A percentile compares a stretch with the other conserved stretches of the same genome.
Evolutionary conservation across 1,140 invertebrate species (phyloP).

Genomic region (Heliothis virescens): DNA sequence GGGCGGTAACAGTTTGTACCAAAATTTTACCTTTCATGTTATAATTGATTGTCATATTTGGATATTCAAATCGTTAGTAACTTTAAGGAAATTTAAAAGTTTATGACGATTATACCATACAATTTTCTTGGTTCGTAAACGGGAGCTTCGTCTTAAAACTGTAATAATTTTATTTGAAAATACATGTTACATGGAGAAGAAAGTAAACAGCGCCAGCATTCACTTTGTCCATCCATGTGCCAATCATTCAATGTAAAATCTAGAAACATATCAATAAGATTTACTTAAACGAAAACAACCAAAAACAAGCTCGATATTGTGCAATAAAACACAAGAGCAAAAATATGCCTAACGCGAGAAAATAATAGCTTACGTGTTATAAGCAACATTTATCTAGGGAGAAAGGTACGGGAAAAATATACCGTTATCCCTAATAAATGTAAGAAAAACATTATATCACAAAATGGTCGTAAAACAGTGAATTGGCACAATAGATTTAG

Average conservation of each 20-base stretch:
- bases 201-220: neutral
- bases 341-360: neutral
- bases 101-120: no score
- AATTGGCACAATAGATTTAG: conserved; percentile 58
- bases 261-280: neutral
- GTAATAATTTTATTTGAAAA: neutral
- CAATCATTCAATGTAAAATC: conserved; percentile 39
- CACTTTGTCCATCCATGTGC: conserved; percentile 38
- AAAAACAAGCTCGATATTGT: conserved; percentile 15
- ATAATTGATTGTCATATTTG: no score
- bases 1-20: no score
- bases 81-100: no score
- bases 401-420: neutral
- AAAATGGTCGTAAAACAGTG: conserved; percentile 23
- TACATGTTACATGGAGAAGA: no score
- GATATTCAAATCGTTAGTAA: no score
- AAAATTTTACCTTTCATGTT: no score
- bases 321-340: neutral
- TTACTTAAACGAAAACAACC: neutral
- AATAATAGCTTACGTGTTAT: neutral
- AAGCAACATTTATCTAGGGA: conserved; percentile 1
- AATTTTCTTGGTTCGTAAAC: neutral
- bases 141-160: conserved; percentile 1
- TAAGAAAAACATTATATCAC: neutral
- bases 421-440: conserved; percentile 11